These are phyloP conservation scores for Garrulus glandarius DNA, from an alignment of 2,797 vertebrate species.

Conservation along the genomic window DNA sequence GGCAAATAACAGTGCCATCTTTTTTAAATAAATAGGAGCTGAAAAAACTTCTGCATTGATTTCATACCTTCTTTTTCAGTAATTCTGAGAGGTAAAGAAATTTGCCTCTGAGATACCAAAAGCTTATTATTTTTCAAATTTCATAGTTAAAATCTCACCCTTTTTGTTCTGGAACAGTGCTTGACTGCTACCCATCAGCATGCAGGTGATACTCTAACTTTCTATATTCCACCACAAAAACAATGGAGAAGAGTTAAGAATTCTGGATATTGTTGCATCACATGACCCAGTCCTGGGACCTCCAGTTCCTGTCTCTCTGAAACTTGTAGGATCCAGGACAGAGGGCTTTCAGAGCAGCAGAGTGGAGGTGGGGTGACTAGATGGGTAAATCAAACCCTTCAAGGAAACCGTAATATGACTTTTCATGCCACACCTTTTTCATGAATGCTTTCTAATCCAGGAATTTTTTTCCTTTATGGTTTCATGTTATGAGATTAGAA, in stretches of 20 bases:
- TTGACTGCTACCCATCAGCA: constrained; percentile 3
- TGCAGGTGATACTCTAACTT: neutral
- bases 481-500: neutral
- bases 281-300: neutral
- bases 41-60: neutral
- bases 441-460: neutral
- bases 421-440: neutral
- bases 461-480: neutral
- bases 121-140: neutral
- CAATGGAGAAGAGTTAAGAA: neutral
- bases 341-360: neutral
- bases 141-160: neutral
- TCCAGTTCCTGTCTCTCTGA: neutral
- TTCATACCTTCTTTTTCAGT: neutral
- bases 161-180: constrained; percentile 1
- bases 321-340: neutral
- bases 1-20: neutral
- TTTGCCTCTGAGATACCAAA: neutral
- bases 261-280: neutral
- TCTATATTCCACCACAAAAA: neutral
- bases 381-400: neutral
- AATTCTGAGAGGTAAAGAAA: neutral
- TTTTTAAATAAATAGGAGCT: neutral
- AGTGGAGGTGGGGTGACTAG: neutral
- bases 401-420: neutral